A percentile compares a stretch with the other conserved stretches of the same genome.
Evolutionary conservation across 2,113 vertebrate species (phyloP).

Genomic region (Tetrax tetrax): DNA sequence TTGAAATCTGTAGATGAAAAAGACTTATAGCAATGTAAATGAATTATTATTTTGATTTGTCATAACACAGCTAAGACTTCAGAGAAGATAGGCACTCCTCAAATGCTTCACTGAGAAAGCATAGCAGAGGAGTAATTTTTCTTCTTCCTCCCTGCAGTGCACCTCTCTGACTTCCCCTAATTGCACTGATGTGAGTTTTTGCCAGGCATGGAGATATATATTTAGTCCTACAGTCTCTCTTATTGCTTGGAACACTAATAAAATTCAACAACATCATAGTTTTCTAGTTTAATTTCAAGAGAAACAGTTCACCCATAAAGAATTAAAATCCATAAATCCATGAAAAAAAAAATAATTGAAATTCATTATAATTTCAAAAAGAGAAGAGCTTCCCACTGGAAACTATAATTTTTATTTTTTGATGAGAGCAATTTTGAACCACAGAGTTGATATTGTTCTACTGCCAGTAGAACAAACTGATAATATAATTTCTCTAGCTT

Average conservation of each 20-base stretch:
- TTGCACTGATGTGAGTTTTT: background rate
- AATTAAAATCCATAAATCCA: constrained; percentile 13
- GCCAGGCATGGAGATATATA: background rate
- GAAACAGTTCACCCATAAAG: background rate
- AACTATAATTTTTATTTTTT: background rate
- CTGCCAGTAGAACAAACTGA: background rate
- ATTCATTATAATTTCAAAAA: constrained; percentile 9
- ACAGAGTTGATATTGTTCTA: background rate
- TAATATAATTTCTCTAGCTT: background rate
- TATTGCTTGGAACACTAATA: background rate
- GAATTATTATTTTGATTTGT: background rate
- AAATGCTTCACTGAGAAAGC: background rate
- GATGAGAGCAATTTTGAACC: background rate
- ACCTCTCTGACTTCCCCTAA: background rate
- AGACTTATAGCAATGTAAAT: background rate
- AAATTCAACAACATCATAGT: background rate
- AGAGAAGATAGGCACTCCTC: background rate
- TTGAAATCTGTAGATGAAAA: background rate
- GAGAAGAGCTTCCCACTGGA: background rate
- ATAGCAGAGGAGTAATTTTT: background rate
- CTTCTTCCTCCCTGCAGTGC: background rate
- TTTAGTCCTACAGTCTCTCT: background rate
- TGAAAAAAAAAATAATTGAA: constrained; percentile 10
- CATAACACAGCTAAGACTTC: background rate
- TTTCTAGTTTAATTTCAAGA: background rate